These are phyloP conservation scores for Takifugu ocellatus DNA, from an alignment of 2,797 vertebrate genomes.

Conservation along the genomic window DNA sequence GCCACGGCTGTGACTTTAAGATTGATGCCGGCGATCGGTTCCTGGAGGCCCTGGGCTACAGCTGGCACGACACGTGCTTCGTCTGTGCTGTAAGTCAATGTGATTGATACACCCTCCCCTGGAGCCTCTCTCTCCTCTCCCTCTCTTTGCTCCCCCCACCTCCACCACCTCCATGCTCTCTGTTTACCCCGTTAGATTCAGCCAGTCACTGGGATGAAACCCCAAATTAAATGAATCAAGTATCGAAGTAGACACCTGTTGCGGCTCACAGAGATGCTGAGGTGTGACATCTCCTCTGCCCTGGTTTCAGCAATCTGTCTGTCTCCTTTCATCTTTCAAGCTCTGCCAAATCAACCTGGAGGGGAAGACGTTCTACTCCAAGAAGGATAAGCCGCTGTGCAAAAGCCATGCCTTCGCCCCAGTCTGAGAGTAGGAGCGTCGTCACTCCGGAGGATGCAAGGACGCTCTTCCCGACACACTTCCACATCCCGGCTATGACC, in stretches of 20 bases:
- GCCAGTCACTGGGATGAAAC: conserved; percentile 11
- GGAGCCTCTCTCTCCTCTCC: conserved; percentile 34
- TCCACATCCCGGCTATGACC: conserved; percentile 29
- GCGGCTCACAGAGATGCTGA: conserved; percentile 33
- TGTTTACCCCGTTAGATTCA: not conserved
- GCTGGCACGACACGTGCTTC: conserved; percentile 99
- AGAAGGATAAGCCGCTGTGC: conserved; percentile 99
- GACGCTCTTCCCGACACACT: conserved; percentile 20
- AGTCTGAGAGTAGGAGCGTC: conserved; percentile 76
- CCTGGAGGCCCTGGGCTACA: conserved; percentile 97
- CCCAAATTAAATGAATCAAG: conserved; percentile 27
- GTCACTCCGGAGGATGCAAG: conserved; percentile 47
- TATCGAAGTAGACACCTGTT: conserved; percentile 39
- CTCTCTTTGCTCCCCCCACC: conserved; percentile 21
- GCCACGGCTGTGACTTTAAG: conserved; percentile 98
- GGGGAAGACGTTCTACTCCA: conserved; percentile 99
- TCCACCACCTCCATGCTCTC: conserved; percentile 9
- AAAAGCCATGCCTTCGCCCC: conserved; percentile 98
- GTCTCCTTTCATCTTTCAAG: conserved; percentile 74
- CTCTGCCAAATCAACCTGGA: conserved; percentile 98
- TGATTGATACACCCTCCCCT: conserved; percentile 60
- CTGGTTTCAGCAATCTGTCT: conserved; percentile 42
- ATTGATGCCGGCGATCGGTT: conserved; percentile 98
- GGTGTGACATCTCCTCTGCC: conserved; percentile 39
- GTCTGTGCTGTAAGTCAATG: conserved; percentile 92